Percentiles rank a stretch among this genome's conserved stretches.
These are phyloP conservation scores for Caenorhabditis becei DNA, from an alignment of 2,888 invertebrate genomes.

Conservation along the genomic window DNA sequence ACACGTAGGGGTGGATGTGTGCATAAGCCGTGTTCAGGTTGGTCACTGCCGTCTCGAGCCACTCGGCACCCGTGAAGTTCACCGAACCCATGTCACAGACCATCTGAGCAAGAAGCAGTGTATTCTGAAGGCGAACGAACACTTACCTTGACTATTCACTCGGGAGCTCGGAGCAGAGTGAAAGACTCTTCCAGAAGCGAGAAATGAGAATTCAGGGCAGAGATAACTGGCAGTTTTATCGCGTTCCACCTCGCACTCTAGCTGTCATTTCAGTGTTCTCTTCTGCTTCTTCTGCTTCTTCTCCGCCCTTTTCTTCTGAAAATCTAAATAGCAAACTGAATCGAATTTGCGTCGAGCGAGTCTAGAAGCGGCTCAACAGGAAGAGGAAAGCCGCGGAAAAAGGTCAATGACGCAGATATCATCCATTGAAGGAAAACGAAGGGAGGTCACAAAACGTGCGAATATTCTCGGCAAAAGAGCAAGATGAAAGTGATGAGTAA, in stretches of 20 bases:
- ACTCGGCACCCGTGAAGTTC: constrained; percentile 64
- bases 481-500: constrained; percentile 45
- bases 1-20: constrained; percentile 77
- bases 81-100: constrained; percentile 70
- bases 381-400: not conserved
- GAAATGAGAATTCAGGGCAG: not conserved
- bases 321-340: not conserved
- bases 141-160: not conserved
- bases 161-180: not conserved
- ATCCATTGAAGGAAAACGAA: not conserved
- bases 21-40: constrained; percentile 72
- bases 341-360: constrained; percentile 10
- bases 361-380: not conserved
- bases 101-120: constrained; percentile 38
- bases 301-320: constrained; percentile 41
- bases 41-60: constrained; percentile 68
- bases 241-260: constrained; percentile 36
- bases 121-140: too few species aligned
- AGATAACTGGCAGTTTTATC: constrained; percentile 20
- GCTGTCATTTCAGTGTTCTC: constrained; percentile 45
- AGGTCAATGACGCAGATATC: constrained; percentile 15
- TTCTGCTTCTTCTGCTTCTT: constrained; percentile 14
- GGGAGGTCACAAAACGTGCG: constrained; percentile 17
- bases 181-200: not conserved
- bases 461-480: constrained; percentile 19